These are phyloP conservation scores for Sebastes aleutianus DNA, from an alignment of 2,797 vertebrate genomes.

Conservation along the genomic window DNA sequence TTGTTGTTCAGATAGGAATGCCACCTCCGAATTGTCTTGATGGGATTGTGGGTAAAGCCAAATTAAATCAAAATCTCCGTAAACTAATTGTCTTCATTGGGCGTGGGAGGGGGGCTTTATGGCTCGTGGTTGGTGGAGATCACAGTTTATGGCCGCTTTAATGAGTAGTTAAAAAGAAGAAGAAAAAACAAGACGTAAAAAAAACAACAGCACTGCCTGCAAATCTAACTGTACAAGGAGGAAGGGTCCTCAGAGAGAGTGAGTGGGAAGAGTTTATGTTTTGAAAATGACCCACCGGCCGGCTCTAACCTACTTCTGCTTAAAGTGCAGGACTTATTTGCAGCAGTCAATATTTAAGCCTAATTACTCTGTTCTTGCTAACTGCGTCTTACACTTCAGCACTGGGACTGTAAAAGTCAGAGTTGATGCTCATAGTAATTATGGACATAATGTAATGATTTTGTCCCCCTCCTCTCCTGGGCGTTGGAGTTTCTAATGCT, in stretches of 20 bases:
- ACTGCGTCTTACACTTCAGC: slow-evolving; percentile 47
- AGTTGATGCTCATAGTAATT: slow-evolving; percentile 47
- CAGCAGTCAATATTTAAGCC: slow-evolving; percentile 60
- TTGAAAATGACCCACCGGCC: slow-evolving; percentile 62
- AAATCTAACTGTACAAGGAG: slow-evolving; percentile 38
- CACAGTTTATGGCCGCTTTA: slow-evolving; percentile 64
- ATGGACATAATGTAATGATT: slow-evolving; percentile 55
- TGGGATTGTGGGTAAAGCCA: slow-evolving; percentile 30
- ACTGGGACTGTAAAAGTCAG: slow-evolving; percentile 53
- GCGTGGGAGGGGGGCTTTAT: slow-evolving; percentile 6
- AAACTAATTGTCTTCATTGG: slow-evolving; percentile 41
- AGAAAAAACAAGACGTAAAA: slow-evolving; percentile 18
- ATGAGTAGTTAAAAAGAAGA: slow-evolving; percentile 45
- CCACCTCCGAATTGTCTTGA: slow-evolving; percentile 7
- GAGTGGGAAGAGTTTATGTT: slow-evolving; percentile 63
- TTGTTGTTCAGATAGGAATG: slow-evolving; percentile 18
- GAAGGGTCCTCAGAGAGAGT: slow-evolving; percentile 38
- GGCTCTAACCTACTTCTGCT: slow-evolving; percentile 47
- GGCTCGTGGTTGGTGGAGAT: slow-evolving; percentile 36
- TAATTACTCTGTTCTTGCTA: slow-evolving; percentile 70
- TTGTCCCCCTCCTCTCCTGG: slow-evolving; percentile 7
- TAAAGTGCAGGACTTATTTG: slow-evolving; percentile 56
- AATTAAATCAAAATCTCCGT: slow-evolving; percentile 46
- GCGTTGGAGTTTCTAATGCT: slow-evolving; percentile 12
- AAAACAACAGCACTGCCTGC: slow-evolving; percentile 30